Evolutionary conservation across 2,797 vertebrate species (phyloP).

Genomic region (Sylvilagus floridanus): DNA sequence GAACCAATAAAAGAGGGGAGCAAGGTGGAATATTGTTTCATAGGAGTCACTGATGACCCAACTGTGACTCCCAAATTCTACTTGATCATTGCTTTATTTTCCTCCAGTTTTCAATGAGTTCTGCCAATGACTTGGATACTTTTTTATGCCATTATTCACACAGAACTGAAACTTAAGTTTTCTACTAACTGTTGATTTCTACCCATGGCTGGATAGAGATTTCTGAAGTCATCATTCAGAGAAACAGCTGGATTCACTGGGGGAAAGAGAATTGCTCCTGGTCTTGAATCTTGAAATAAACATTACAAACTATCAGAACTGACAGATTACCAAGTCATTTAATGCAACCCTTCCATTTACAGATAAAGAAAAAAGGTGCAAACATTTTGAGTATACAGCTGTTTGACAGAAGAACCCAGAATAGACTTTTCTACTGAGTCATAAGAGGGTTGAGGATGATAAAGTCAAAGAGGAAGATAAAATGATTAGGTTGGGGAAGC

Average conservation of each 20-base stretch:
- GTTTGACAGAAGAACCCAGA: neutral
- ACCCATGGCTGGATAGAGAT: neutral
- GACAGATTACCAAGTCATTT: neutral
- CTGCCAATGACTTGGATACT: neutral
- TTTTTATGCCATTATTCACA: neutral
- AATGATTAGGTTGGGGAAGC: conserved; percentile 68
- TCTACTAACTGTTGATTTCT: neutral
- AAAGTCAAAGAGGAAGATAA: conserved; percentile 54
- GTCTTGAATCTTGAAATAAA: conserved; percentile 48
- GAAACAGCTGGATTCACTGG: neutral
- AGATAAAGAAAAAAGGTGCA: neutral
- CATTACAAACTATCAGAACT: neutral
- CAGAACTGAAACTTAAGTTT: too few relatives aligned
- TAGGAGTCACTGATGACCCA: neutral
- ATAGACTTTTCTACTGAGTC: conserved; percentile 66
- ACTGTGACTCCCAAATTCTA: neutral
- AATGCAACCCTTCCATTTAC: neutral
- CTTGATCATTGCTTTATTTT: neutral
- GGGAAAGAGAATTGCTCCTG: neutral
- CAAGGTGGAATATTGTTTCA: too few relatives aligned
- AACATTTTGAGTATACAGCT: neutral
- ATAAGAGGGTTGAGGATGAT: neutral
- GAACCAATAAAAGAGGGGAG: neutral
- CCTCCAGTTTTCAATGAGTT: neutral
- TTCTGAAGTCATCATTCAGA: conserved; percentile 8